Evolutionary conservation across 2,113 vertebrate genomes (phyloP), one percentile per base, ranked within the genome.

Genomic region (Leptosomus discolor): DNA sequence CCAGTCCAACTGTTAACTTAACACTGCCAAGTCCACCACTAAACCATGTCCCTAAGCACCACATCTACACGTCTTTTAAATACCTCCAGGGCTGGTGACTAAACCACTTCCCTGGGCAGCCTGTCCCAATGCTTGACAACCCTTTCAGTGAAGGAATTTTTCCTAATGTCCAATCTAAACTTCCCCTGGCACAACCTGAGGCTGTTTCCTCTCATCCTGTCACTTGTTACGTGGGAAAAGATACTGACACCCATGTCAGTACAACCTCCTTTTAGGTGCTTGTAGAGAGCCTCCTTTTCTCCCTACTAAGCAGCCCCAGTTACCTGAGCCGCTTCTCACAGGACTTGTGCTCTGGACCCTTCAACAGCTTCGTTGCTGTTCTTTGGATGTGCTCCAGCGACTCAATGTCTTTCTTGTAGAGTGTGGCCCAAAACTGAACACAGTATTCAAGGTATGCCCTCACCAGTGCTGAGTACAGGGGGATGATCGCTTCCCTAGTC

Each of bases 1-100:
- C 5, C 2, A 46, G 39, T 71, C 30, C 15, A 53, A 3, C 37
- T 0, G 0, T 79, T 70, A 70, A 81, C 15, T 11, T 60, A 37
- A 8, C 24, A 4, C 41, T 56, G 2, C 34, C n/a, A 26, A 46
- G 37, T 22, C 71, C 36, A 68, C 29, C 5, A 5, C 23, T 73
- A 46, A 80, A 64, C 9, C 21, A 24, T 24, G 41, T 65, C 27
- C 41, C 23, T 19, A 20, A 10, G 12, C 5, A 5, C 48, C 15
- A 20, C 20, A 11, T 67, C 71, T 79, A 11, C 2, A 0, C 1
- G 0, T 30, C 57, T 58, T 92, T 20, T 57, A 69, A 81, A 70
- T 73, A 26, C 8, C 8, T 89, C 6, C 53, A 58, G 53, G 67
- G 15, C 0, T 60, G n/a, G 34, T 36, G 22, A 73, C 39, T 73